Conservation (phyloP, 2,113 vertebrate species). For the Spea multiplicata region DNA sequence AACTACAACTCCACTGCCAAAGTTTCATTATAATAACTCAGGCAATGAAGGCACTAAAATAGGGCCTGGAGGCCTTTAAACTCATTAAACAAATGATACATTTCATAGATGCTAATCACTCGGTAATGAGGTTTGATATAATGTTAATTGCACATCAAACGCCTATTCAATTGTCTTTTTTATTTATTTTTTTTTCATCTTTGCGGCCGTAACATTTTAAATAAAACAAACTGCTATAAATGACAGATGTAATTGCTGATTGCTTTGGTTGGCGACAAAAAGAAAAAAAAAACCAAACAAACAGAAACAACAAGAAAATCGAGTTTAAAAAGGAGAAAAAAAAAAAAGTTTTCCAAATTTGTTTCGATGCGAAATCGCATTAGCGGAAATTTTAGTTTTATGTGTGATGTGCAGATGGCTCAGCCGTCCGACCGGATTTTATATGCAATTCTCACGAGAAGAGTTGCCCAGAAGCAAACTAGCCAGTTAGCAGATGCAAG, state of each 20-base stretch:
- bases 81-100: constrained; percentile 63
- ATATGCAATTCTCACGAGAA: constrained; percentile 46
- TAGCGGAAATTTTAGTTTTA: constrained; percentile 2
- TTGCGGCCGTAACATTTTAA: constrained; percentile 49
- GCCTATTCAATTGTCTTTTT: constrained; percentile 51
- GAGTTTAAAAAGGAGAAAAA: not conserved
- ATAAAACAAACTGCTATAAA: constrained; percentile 45
- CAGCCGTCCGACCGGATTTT: constrained; percentile 46
- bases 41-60: constrained; percentile 63
- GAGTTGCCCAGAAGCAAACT: constrained; percentile 48
- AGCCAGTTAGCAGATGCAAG: constrained; percentile 46
- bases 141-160: constrained; percentile 61
- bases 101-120: constrained; percentile 60
- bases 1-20: constrained; percentile 1
- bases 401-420: constrained; percentile 47
- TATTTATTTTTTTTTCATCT: constrained; percentile 48
- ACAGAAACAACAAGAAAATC: not conserved
- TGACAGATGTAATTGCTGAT: constrained; percentile 26
- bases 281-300: not conserved
- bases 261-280: constrained; percentile 12
- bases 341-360: constrained; percentile 10
- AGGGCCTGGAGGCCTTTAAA: constrained; percentile 50
- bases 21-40: constrained; percentile 53
- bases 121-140: constrained; percentile 65
- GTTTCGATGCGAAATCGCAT: constrained; percentile 33